Evolutionary conservation across 2,888 invertebrate genomes (phyloP).

Genomic region (Drosophila dives): DNA sequence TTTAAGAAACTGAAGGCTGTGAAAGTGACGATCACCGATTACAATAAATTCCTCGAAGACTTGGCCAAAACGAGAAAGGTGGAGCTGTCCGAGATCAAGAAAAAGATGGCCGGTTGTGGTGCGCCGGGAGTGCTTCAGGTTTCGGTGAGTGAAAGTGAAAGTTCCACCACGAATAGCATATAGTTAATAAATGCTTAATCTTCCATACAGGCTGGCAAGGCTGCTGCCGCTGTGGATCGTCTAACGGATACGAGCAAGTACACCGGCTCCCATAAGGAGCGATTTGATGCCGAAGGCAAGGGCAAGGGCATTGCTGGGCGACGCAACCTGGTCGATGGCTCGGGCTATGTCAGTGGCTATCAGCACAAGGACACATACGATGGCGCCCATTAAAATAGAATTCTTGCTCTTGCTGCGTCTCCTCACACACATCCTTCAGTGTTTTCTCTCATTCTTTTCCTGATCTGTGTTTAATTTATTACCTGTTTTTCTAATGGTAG

Average conservation of each 20-base stretch:
- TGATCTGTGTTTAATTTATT: constrained; percentile 46
- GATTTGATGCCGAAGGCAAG: constrained; percentile 93
- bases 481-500: constrained; percentile 41
- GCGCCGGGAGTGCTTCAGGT: constrained; percentile 88
- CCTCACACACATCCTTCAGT: constrained; percentile 14
- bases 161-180: neutral
- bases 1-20: constrained; percentile 94
- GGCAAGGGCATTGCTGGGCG: constrained; percentile 94
- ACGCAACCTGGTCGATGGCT: constrained; percentile 89
- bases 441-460: constrained; percentile 35
- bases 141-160: constrained; percentile 61
- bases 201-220: constrained; percentile 83
- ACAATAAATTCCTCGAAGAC: constrained; percentile 93
- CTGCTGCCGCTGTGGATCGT: constrained; percentile 87
- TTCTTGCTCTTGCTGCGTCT: neutral
- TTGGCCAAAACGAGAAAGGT: constrained; percentile 93
- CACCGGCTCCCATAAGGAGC: constrained; percentile 94
- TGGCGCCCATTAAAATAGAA: constrained; percentile 86
- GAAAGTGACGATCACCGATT: constrained; percentile 91
- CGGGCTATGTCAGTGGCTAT: constrained; percentile 94
- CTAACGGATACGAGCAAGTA: constrained; percentile 94
- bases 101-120: constrained; percentile 92
- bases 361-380: constrained; percentile 92
- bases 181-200: neutral
- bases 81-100: constrained; percentile 91